These are phyloP conservation scores for Lophura swinhoii DNA, from an alignment of 2,797 vertebrate species.

Conservation along the genomic window DNA sequence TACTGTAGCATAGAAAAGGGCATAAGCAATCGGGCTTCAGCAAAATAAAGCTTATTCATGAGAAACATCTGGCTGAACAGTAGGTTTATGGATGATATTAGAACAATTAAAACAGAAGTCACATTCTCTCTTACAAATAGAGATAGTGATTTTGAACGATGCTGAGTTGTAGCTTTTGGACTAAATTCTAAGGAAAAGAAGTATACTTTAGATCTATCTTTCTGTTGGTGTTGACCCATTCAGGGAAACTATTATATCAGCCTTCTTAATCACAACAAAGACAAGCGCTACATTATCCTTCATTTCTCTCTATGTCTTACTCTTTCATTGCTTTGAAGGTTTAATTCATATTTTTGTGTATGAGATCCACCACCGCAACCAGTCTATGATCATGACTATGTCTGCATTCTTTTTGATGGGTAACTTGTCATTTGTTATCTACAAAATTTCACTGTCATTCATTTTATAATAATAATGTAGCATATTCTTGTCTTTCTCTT, in stretches of 20 bases:
- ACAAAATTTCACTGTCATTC: not conserved
- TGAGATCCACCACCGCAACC: not conserved
- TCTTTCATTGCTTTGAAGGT: not conserved
- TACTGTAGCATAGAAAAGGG: not conserved
- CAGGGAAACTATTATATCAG: not conserved
- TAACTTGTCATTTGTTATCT: not conserved
- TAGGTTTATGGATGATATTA: not conserved
- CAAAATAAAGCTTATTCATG: not conserved
- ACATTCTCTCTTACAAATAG: not conserved
- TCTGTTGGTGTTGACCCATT: not conserved
- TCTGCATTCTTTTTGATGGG: not conserved
- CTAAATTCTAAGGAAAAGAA: not conserved
- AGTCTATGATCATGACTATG: not conserved
- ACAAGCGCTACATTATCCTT: not conserved
- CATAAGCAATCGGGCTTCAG: not conserved
- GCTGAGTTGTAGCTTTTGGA: not conserved
- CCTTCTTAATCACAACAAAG: not conserved
- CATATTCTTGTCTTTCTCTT: not conserved
- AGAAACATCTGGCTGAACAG: not conserved
- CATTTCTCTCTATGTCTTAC: not conserved
- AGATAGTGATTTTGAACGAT: not conserved
- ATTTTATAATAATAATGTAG: not conserved
- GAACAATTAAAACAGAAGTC: not conserved
- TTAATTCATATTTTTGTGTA: not conserved
- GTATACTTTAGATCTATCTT: not conserved